Percentiles rank a stretch among this genome's conserved stretches.
Evolutionary conservation across 2,797 vertebrate genomes (phyloP).

Genomic region (Cyclura pinguis): DNA sequence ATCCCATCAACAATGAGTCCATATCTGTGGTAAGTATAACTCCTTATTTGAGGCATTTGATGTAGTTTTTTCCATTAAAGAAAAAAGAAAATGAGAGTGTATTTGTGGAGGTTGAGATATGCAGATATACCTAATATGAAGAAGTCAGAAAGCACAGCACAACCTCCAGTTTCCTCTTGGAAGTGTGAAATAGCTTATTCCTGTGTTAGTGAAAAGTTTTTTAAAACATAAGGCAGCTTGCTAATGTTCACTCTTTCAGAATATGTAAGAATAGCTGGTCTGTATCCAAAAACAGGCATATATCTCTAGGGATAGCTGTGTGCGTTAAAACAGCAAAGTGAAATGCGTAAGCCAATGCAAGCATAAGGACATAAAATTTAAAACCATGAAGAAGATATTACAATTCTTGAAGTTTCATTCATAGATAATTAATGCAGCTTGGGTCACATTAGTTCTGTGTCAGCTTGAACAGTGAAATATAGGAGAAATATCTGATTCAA

Average conservation of each 20-base stretch:
- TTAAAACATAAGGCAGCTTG: constrained; percentile 57
- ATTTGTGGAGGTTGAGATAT: constrained; percentile 38
- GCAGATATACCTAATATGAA: constrained; percentile 18
- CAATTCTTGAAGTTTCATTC: constrained; percentile 44
- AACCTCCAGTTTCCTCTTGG: background rate
- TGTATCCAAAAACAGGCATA: constrained; percentile 26
- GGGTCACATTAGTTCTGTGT: background rate
- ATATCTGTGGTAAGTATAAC: constrained; percentile 40
- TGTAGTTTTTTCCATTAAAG: constrained; percentile 52
- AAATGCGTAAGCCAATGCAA: constrained; percentile 54
- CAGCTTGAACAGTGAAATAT: constrained; percentile 27
- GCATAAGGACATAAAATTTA: constrained; percentile 64
- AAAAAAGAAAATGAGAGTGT: constrained; percentile 21
- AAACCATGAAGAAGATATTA: constrained; percentile 59
- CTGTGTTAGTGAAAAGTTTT: background rate
- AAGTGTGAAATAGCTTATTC: background rate
- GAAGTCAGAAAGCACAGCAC: background rate
- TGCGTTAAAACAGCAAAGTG: constrained; percentile 67
- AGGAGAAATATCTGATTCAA: background rate
- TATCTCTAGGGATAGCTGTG: constrained; percentile 66
- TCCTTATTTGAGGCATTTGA: constrained; percentile 52
- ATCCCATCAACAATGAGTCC: too few species aligned
- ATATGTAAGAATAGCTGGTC: constrained; percentile 50
- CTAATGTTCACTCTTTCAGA: constrained; percentile 55
- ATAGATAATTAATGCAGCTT: constrained; percentile 8